A percentile compares a stretch with the other conserved stretches of the same genome.
phyloP scores from a whole-genome alignment of 2,113 vertebrate species.

The Cephalopterus ornatus region DNA sequence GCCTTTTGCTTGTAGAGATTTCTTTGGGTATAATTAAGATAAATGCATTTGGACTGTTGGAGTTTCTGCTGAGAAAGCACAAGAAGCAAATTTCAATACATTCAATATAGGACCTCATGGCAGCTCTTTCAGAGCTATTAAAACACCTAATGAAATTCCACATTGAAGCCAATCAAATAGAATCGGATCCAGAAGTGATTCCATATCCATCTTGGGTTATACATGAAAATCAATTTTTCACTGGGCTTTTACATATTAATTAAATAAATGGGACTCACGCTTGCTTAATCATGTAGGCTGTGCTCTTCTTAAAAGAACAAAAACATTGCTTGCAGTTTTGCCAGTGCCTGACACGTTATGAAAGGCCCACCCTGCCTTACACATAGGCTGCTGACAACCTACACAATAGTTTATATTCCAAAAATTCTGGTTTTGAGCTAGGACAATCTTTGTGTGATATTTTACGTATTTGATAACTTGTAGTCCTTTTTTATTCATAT shows the following conservation, averaged over 20 bases:
- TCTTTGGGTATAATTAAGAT: neutral
- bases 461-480: neutral
- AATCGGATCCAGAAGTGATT: constrained; percentile 14
- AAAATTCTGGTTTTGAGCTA: neutral
- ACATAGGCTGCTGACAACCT: neutral
- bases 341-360: neutral
- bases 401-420: neutral
- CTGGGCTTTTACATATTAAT: neutral
- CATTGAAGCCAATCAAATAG: neutral
- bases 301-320: neutral
- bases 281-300: neutral
- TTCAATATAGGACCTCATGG: neutral
- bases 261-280: neutral
- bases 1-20: neutral
- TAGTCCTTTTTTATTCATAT: neutral
- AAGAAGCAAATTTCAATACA: neutral
- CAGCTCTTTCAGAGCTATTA: constrained; percentile 9
- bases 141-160: constrained; percentile 23
- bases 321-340: neutral
- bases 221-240: constrained; percentile 11
- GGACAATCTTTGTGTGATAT: neutral
- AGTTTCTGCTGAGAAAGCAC: constrained; percentile 1
- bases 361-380: neutral
- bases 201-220: neutral
- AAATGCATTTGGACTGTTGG: neutral